Conservation (phyloP, 2,888 invertebrate genomes). For the Drosophila siamana region DNA sequence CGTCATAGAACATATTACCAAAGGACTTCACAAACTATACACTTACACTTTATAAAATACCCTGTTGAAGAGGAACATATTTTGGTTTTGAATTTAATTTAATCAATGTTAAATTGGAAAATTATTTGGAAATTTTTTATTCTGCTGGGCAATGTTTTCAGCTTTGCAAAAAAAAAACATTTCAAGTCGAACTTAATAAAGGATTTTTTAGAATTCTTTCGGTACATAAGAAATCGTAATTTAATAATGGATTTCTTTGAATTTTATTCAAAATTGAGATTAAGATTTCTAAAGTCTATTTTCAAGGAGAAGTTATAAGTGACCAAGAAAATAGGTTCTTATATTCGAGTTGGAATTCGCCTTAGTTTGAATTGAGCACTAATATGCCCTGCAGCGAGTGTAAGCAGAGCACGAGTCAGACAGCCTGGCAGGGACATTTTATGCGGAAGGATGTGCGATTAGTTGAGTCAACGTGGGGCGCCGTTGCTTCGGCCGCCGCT, state of each 20-base stretch:
- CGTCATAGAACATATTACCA: conserved; percentile 44
- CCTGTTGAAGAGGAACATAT: neutral
- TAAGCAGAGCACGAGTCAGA: neutral
- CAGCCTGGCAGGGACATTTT: conserved; percentile 56
- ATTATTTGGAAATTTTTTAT: too few species aligned
- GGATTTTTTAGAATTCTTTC: too few species aligned
- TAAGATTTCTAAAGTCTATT: too few species aligned
- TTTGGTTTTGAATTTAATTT: neutral
- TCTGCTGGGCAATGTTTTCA: too few species aligned
- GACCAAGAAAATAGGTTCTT: too few species aligned
- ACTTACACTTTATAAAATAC: conserved; percentile 11
- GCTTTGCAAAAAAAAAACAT: too few species aligned
- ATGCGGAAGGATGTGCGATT: conserved; percentile 80
- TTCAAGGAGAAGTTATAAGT: too few species aligned
- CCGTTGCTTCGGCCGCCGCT: conserved; percentile 18
- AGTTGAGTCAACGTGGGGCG: conserved; percentile 73
- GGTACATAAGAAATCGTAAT: too few species aligned
- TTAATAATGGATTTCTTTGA: too few species aligned
- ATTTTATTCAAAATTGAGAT: too few species aligned
- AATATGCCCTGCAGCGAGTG: conserved; percentile 12
- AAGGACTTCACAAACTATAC: neutral
- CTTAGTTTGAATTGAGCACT: neutral
- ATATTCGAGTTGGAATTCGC: neutral
- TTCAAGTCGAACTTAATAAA: too few species aligned
- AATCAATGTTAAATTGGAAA: neutral